Evolutionary conservation across 2,797 vertebrate species (phyloP).

Genomic region (Takifugu rubripes): DNA sequence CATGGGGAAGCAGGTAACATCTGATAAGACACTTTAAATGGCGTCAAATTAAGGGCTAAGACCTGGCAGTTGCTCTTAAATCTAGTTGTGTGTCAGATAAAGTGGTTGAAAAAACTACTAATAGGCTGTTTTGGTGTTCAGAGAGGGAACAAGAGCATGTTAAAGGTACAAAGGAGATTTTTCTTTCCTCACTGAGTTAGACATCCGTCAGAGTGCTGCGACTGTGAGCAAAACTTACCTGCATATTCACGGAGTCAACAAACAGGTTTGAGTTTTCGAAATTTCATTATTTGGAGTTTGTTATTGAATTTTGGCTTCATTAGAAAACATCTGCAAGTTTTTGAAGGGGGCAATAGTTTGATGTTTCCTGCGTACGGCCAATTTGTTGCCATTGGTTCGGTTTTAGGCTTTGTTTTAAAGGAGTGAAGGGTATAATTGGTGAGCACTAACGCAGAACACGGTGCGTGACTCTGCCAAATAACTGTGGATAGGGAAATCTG

Average conservation of each 20-base stretch:
- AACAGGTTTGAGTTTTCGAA: too few species aligned
- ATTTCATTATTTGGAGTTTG: too few species aligned
- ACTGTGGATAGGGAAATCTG: conserved; percentile 53
- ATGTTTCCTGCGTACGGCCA: too few species aligned
- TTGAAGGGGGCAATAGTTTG: too few species aligned
- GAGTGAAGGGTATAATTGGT: too few species aligned
- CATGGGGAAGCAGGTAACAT: conserved; percentile 78
- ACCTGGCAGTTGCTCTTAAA: conserved; percentile 19
- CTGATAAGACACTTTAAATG: conserved; percentile 35
- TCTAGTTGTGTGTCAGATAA: conserved; percentile 8
- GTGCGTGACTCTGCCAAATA: conserved; percentile 55
- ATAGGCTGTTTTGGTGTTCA: not conserved
- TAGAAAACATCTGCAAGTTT: too few species aligned
- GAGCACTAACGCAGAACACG: conserved; percentile 3
- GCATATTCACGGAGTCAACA: too few species aligned
- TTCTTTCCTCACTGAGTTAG: too few species aligned
- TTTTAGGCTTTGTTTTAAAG: too few species aligned
- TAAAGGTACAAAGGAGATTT: conserved; percentile 2
- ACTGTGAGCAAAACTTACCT: conserved; percentile 5
- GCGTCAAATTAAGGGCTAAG: conserved; percentile 12
- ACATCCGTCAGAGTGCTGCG: not conserved
- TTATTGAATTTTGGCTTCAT: too few species aligned
- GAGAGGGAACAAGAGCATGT: conserved; percentile 4
- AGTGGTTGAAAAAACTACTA: not conserved
- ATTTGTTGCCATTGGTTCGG: too few species aligned